Evolutionary conservation across 2,888 invertebrate species (phyloP).

Genomic region (Cheilosia urbana): DNA sequence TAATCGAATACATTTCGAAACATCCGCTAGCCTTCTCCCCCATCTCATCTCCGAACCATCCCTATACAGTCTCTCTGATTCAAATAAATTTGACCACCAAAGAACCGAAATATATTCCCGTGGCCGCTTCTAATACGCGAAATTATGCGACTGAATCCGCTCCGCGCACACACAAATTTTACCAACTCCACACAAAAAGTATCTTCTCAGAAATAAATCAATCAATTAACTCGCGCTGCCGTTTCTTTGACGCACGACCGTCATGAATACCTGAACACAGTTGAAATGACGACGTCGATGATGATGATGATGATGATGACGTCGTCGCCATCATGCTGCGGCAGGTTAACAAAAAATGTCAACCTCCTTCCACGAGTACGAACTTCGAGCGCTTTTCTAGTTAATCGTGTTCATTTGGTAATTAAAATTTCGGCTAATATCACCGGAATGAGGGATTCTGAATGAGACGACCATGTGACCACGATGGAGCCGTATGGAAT

Average conservation of each 20-base stretch:
- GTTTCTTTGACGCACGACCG: constrained; percentile 71
- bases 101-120: constrained; percentile 70
- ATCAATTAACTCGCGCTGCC: constrained; percentile 83
- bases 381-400: constrained; percentile 57
- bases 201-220: constrained; percentile 83
- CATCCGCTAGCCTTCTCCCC: neutral
- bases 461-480: constrained; percentile 66
- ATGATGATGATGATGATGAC: constrained; percentile 62
- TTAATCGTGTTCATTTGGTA: constrained; percentile 78
- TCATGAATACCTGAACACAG: constrained; percentile 53
- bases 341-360: constrained; percentile 56
- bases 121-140: constrained; percentile 64
- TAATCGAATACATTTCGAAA: constrained; percentile 52
- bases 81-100: constrained; percentile 63
- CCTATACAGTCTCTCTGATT: neutral
- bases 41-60: neutral
- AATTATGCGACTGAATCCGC: constrained; percentile 62
- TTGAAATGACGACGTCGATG: constrained; percentile 36
- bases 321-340: constrained; percentile 51
- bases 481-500: constrained; percentile 71
- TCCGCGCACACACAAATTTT: constrained; percentile 50
- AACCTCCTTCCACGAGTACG: constrained; percentile 43
- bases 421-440: constrained; percentile 84
- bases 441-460: constrained; percentile 72
- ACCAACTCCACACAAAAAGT: constrained; percentile 57